A percentile compares a stretch with the other conserved stretches of the same genome.
phyloP scores from a whole-genome alignment of 2,888 invertebrate genomes.

The Lamellibrachia columna region DNA sequence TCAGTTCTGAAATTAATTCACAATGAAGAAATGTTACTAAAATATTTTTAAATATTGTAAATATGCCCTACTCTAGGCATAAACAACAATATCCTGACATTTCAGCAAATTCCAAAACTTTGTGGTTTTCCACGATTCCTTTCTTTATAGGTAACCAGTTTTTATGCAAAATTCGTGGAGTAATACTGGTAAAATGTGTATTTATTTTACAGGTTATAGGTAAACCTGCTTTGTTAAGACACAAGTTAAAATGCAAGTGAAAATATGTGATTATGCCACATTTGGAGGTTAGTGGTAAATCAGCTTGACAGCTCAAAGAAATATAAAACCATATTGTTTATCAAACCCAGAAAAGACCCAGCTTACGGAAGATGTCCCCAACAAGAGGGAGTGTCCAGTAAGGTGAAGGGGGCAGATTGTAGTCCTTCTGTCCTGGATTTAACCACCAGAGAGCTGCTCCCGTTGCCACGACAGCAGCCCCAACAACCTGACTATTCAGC shows the following conservation, averaged over 20 bases:
- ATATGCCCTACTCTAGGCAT: not conserved
- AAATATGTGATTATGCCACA: no score
- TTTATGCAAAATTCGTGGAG: no score
- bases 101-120: not conserved
- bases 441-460: slow-evolving; percentile 2
- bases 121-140: not conserved
- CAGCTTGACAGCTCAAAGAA: no score
- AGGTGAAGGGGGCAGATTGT: not conserved
- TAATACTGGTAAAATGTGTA: no score
- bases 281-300: no score
- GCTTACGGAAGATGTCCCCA: not conserved
- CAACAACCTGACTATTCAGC: not conserved
- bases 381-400: not conserved
- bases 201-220: not conserved
- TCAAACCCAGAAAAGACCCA: no score
- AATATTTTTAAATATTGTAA: not conserved
- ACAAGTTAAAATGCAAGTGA: no score
- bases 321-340: no score
- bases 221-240: not conserved
- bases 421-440: not conserved
- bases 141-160: no score
- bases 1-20: slow-evolving; percentile 2
- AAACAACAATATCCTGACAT: no score
- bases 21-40: not conserved
- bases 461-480: not conserved